A percentile compares a stretch with the other conserved stretches of the same genome.
phyloP scores from a whole-genome alignment of 2,113 vertebrate genomes.

The Sciurus niger region DNA sequence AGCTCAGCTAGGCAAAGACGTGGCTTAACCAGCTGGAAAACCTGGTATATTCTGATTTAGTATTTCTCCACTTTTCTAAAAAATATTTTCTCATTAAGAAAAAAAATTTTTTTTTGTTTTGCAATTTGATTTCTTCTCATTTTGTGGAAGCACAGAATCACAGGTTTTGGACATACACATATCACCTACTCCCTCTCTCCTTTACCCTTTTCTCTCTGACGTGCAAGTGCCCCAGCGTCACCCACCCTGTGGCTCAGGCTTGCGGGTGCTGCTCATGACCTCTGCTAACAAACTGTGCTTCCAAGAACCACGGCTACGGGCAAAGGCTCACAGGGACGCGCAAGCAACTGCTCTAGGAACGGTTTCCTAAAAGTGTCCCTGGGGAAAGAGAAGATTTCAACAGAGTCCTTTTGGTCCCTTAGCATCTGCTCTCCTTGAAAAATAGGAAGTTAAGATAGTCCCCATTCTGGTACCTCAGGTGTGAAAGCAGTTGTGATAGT shows the following conservation, averaged over 20 bases:
- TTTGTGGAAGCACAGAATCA: fast-evolving
- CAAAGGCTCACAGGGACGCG: background rate
- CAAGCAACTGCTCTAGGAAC: too few relatives aligned
- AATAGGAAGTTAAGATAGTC: background rate
- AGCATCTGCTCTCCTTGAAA: background rate
- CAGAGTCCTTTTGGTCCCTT: background rate
- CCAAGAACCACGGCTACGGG: background rate
- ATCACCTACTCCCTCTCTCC: fast-evolving
- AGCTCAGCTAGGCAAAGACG: background rate
- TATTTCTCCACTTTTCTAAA: background rate
- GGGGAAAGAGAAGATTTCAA: background rate
- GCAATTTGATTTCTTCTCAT: background rate
- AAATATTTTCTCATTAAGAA: background rate
- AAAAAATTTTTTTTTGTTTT: background rate
- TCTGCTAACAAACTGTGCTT: fast-evolving
- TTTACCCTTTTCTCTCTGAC: background rate
- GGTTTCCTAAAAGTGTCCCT: background rate
- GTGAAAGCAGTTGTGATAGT: background rate
- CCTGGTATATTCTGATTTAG: background rate
- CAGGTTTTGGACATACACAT: fast-evolving
- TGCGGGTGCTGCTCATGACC: fast-evolving
- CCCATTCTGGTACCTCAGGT: background rate
- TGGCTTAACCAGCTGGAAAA: background rate
- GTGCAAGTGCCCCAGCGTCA: fast-evolving
- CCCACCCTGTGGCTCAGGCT: background rate